Base-by-base conservation (phyloP, 2,888 invertebrate species). In the Elysia crispata region DNA sequence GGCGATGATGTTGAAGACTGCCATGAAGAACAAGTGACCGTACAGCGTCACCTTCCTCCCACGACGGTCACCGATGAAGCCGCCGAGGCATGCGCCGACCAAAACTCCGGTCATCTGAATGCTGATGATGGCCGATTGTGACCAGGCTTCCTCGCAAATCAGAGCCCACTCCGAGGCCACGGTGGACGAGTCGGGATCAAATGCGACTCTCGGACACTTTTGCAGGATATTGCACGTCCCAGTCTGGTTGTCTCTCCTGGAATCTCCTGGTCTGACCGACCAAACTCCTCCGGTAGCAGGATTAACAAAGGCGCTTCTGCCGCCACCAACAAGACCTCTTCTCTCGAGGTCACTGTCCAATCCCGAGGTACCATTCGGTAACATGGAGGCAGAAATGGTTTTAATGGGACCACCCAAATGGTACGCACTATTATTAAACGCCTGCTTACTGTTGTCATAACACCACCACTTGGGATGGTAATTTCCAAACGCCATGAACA, bases 71-170 rank as follows among this genome's bases (percentile, higher is more conserved):
- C 83, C 85, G 6, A 85, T 54, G 11, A 85, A 85, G 25, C 86
- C 91, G 5, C 87, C 86, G 20, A 89, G 31, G 20, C 86, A 82
- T 1, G 90, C 89, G 0, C 91, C 91, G 3, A 89, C 49, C 25
- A 91, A 84, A 1, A 90, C 89, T 13, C 91, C 91, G 25, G 85
- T 85, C 90, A 91, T 91, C 85, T 91, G 90, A 30, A 89, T 81
- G 1, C 89, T 88, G 28, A 89, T 90, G 41, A 90, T 89, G 25
- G 85, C 81, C 57, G 86, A 86, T 0, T 87, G 84, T 11, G 89
- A 81, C 74, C 86, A 87, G 33, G 82, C 83, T 28, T 82, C 79
- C 69, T 87, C 87, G 84, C 91, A 91, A 0, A 90, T 83, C 15
- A 91, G 85, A 0, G 13, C 60, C 70, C 75, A 74, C 20, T 75